Evolutionary conservation across 2,797 vertebrate genomes (phyloP).

Genomic region (Antennarius maculatus): DNA sequence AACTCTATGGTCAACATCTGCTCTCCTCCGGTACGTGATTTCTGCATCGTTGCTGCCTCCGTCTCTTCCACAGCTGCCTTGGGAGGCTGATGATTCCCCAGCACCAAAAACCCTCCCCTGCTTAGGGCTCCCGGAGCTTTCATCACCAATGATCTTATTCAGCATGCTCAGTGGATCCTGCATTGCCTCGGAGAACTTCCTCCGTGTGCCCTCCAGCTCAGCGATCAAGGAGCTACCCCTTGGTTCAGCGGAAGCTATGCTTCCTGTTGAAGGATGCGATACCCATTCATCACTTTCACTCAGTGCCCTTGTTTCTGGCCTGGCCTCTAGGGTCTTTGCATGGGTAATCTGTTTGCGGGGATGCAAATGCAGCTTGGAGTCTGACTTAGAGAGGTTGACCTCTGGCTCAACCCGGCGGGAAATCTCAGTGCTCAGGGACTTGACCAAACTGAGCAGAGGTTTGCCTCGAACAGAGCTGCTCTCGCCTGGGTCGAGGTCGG

Average conservation of each 20-base stretch:
- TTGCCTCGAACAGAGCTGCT: slow-evolving; percentile 60
- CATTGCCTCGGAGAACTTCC: slow-evolving; percentile 86
- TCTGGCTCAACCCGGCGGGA: slow-evolving; percentile 80
- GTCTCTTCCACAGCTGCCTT: slow-evolving; percentile 47
- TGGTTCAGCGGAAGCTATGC: slow-evolving; percentile 72
- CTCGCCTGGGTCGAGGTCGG: slow-evolving; percentile 75
- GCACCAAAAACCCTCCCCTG: slow-evolving; percentile 51
- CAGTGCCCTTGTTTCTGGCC: slow-evolving; percentile 25
- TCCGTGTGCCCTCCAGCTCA: slow-evolving; percentile 85
- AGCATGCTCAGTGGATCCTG: slow-evolving; percentile 88
- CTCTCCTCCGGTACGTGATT: slow-evolving; percentile 49
- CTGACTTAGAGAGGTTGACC: slow-evolving; percentile 81
- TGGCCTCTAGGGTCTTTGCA: slow-evolving; percentile 61
- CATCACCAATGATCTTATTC: slow-evolving; percentile 88
- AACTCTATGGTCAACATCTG: slow-evolving; percentile 46
- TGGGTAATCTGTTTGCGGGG: slow-evolving; percentile 81
- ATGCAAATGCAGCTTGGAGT: slow-evolving; percentile 83
- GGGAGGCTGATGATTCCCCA: slow-evolving; percentile 53
- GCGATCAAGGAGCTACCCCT: slow-evolving; percentile 81
- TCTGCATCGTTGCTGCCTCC: slow-evolving; percentile 39
- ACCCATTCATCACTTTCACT: slow-evolving; percentile 33
- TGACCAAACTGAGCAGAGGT: slow-evolving; percentile 82
- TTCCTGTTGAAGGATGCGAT: slow-evolving; percentile 29
- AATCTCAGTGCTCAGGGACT: slow-evolving; percentile 84
- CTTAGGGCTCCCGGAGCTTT: slow-evolving; percentile 71